phyloP scores from a whole-genome alignment of 2,797 vertebrate species.

The Muraenolepis orangiensis region DNA sequence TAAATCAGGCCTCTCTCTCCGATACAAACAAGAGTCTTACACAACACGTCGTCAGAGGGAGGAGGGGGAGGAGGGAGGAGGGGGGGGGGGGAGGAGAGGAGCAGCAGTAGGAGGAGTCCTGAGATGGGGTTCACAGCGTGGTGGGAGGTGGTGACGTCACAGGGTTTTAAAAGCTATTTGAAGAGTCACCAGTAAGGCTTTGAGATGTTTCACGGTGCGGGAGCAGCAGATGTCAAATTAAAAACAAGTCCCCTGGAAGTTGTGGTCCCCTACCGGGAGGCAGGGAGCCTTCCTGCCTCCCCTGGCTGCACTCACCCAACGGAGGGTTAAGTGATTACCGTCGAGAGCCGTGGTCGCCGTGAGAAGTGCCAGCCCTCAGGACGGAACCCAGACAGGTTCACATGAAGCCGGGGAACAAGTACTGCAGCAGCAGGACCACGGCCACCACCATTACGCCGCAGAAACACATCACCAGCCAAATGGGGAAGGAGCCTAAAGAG shows the following conservation, averaged over 20 bases:
- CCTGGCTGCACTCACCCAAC: not conserved
- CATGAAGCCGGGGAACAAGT: slow-evolving; percentile 77
- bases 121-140: slow-evolving; percentile 20
- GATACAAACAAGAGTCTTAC: slow-evolving; percentile 10
- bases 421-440: slow-evolving; percentile 81
- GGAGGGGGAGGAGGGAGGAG: not conserved
- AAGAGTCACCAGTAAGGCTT: not conserved
- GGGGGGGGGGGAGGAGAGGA: not conserved
- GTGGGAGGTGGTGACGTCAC: not conserved
- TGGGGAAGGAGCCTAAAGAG: slow-evolving; percentile 78
- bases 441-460: slow-evolving; percentile 80
- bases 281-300: not conserved
- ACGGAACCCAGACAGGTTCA: slow-evolving; percentile 32
- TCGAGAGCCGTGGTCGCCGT: not conserved
- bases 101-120: slow-evolving; percentile 28
- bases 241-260: not conserved
- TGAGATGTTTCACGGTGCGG: not conserved
- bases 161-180: slow-evolving; percentile 3
- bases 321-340: not conserved
- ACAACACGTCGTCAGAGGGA: slow-evolving; percentile 14
- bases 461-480: slow-evolving; percentile 85
- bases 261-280: not conserved
- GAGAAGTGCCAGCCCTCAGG: not conserved
- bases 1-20: slow-evolving; percentile 2
- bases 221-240: not conserved